A percentile compares a stretch with the other conserved stretches of the same genome.
Evolutionary conservation across 1,140 invertebrate species (phyloP).

Genomic region (Drosophila rufa): DNA sequence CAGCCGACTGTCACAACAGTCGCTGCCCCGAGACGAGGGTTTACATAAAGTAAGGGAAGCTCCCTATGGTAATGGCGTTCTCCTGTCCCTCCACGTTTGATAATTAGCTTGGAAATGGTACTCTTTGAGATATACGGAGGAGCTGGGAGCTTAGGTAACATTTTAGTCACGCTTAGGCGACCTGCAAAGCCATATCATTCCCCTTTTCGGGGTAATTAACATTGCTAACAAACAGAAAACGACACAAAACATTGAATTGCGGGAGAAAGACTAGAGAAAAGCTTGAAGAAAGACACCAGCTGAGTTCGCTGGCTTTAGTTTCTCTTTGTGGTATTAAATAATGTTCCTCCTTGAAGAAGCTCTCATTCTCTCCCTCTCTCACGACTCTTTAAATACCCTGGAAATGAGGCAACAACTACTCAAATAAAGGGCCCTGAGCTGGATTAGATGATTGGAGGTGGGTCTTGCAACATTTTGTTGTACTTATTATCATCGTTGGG

Average conservation of each 20-base stretch:
- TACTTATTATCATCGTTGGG: conserved; percentile 31
- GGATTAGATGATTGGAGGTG: conserved; percentile 65
- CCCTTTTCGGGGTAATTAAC: conserved; percentile 66
- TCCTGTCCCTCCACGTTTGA: conserved; percentile 39
- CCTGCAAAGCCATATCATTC: conserved; percentile 70
- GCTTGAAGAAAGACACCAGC: conserved; percentile 32
- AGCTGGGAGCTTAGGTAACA: conserved; percentile 69
- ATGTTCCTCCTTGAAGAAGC: conserved; percentile 43
- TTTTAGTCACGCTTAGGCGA: conserved; percentile 77
- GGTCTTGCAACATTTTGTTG: conserved; percentile 49
- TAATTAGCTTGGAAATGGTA: conserved; percentile 67
- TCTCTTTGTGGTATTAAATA: conserved; percentile 52
- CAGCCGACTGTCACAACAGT: conserved; percentile 36
- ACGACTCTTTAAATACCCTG: conserved; percentile 39
- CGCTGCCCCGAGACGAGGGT: conserved; percentile 23
- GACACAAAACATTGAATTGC: conserved; percentile 29
- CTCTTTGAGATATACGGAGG: conserved; percentile 20
- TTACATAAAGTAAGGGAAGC: conserved; percentile 61
- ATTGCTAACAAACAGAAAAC: conserved; percentile 57
- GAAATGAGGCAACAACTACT: conserved; percentile 52
- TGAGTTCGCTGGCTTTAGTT: conserved; percentile 30
- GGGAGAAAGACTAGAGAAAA: conserved; percentile 18
- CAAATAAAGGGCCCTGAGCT: conserved; percentile 50
- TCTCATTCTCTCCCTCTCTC: no score
- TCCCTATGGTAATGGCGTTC: conserved; percentile 66